These are phyloP conservation scores for Philaenus spumarius DNA, from an alignment of 1,140 invertebrate genomes.

Conservation along the genomic window DNA sequence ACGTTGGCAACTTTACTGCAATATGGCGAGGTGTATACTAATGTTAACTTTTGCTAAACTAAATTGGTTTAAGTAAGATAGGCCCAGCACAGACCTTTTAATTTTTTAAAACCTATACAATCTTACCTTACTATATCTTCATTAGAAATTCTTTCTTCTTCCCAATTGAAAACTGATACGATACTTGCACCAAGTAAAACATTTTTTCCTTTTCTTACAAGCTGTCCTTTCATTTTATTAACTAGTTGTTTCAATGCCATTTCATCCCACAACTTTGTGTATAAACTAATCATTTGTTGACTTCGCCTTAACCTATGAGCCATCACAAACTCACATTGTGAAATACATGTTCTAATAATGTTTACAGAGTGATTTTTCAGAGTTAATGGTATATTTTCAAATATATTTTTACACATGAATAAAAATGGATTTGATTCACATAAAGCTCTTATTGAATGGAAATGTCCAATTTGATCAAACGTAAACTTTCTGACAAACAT, in stretches of 20 bases:
- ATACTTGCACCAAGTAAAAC: constrained; percentile 33
- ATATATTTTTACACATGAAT: background rate
- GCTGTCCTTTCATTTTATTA: constrained; percentile 42
- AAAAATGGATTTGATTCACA: constrained; percentile 38
- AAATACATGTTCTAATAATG: constrained; percentile 45
- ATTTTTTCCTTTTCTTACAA: constrained; percentile 38
- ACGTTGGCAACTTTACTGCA: too few relatives aligned
- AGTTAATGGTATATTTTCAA: constrained; percentile 11
- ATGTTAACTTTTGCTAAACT: too few relatives aligned
- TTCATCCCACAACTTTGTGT: constrained; percentile 54
- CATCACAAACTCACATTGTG: constrained; percentile 55
- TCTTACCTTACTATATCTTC: constrained; percentile 44
- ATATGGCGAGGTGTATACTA: too few relatives aligned
- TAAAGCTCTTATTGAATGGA: constrained; percentile 20
- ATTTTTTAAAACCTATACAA: too few relatives aligned
- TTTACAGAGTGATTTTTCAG: constrained; percentile 41
- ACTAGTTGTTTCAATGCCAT: constrained; percentile 47
- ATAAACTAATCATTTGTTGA: constrained; percentile 54
- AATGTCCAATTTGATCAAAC: too few relatives aligned
- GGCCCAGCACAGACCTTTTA: too few relatives aligned
- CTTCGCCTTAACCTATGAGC: constrained; percentile 52
- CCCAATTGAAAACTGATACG: constrained; percentile 46
- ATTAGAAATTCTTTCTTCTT: constrained; percentile 45
- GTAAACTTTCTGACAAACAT: too few relatives aligned
- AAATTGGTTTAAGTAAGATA: too few relatives aligned